Conservation (phyloP, 2,113 vertebrate genomes). For the Herpetotheres cachinnans region DNA sequence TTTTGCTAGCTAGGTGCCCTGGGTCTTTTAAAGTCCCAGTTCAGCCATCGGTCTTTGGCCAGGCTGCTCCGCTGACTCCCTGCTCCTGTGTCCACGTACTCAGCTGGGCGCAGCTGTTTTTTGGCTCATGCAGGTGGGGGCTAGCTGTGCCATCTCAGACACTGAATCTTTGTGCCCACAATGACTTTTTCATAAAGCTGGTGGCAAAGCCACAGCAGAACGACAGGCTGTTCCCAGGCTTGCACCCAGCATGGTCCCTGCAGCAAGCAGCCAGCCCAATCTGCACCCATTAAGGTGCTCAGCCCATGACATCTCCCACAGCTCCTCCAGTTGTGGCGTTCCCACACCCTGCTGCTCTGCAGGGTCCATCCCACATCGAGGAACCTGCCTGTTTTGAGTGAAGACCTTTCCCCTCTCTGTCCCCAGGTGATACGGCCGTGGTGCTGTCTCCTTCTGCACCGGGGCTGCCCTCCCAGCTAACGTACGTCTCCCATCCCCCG, state of each 20-base stretch:
- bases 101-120: background rate
- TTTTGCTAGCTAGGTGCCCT: background rate
- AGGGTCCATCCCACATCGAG: accelerated
- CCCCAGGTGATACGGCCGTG: constrained; percentile 78
- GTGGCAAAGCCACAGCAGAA: background rate
- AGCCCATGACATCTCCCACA: background rate
- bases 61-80: background rate
- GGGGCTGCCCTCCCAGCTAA: constrained; percentile 56
- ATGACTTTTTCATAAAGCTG: background rate
- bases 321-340: background rate
- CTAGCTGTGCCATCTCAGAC: background rate
- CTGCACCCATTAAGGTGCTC: background rate
- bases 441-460: constrained; percentile 74
- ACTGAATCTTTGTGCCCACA: background rate
- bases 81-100: accelerated
- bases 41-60: background rate
- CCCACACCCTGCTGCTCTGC: background rate
- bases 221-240: background rate
- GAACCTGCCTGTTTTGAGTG: background rate
- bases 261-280: accelerated
- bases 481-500: constrained; percentile 55
- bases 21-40: background rate
- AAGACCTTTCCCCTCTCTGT: background rate
- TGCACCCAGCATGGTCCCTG: accelerated
- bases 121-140: background rate